phyloP scores from a whole-genome alignment of 2,797 vertebrate genomes.

The Ambastaia sidthimunki region DNA sequence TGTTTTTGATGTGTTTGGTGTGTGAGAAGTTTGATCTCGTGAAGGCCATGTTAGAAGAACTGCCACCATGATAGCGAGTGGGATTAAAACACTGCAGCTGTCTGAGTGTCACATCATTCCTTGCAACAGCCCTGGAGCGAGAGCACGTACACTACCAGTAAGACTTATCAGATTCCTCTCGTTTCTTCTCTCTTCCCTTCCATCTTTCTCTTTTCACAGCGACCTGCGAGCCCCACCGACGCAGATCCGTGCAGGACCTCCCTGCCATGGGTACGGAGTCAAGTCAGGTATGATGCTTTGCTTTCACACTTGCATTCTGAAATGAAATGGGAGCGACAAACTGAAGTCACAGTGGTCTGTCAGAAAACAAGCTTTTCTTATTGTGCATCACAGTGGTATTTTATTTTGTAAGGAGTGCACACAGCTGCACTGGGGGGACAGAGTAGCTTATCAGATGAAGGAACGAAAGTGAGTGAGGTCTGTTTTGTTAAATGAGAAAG shows the following conservation, averaged over 20 bases:
- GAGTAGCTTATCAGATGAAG: conserved; percentile 17
- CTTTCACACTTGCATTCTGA: not conserved
- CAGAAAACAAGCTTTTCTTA: not conserved
- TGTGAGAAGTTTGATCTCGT: conserved; percentile 66
- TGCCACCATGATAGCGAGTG: conserved; percentile 70
- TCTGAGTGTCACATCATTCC: conserved; percentile 67
- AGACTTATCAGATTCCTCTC: conserved; percentile 57
- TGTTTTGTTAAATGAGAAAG: not conserved
- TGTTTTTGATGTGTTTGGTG: conserved; percentile 45
- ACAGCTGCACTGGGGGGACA: not conserved
- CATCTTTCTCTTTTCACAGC: conserved; percentile 70
- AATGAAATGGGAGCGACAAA: not conserved
- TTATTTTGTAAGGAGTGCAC: not conserved
- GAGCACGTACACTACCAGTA: conserved; percentile 8
- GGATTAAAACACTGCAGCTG: conserved; percentile 82
- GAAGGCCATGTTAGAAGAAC: conserved; percentile 62
- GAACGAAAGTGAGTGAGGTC: not conserved
- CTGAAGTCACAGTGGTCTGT: not conserved
- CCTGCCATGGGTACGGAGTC: conserved; percentile 87
- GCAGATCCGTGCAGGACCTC: conserved; percentile 96
- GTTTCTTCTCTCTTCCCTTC: conserved; percentile 68
- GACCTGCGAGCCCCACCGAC: conserved; percentile 91
- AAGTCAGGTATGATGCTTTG: conserved; percentile 84
- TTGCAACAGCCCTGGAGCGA: conserved; percentile 60
- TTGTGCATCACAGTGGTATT: not conserved